phyloP scores from a whole-genome alignment of 37 sponge, comb jelly and placozoan species.

The Aplysina aerophoba region DNA sequence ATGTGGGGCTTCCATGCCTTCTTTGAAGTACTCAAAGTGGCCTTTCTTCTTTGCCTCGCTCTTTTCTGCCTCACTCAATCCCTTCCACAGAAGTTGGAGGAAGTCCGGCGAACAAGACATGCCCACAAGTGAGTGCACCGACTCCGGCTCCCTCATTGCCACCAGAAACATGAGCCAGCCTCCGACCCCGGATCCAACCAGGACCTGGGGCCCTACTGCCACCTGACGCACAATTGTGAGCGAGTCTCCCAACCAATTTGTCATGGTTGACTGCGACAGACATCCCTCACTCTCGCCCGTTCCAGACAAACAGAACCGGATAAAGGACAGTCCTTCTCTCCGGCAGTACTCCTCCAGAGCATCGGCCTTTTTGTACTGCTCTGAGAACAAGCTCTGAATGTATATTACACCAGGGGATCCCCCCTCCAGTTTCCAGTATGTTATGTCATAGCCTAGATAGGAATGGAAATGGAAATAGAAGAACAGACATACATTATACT shows the following conservation, averaged over 20 bases:
- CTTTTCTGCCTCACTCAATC: slow-evolving; percentile 44
- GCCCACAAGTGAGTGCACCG: slow-evolving; percentile 67
- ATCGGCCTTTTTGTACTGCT: slow-evolving; percentile 56
- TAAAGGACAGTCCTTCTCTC: slow-evolving; percentile 29
- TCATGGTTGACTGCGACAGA: slow-evolving; percentile 51
- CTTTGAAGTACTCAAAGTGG: slow-evolving; percentile 18
- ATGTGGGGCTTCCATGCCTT: slow-evolving; percentile 40
- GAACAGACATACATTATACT: no score
- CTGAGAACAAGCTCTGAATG: slow-evolving; percentile 57
- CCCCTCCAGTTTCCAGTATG: slow-evolving; percentile 53
- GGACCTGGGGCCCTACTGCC: slow-evolving; percentile 56
- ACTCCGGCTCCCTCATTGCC: slow-evolving; percentile 71
- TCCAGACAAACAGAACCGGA: slow-evolving; percentile 67
- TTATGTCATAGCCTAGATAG: slow-evolving; percentile 1
- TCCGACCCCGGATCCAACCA: slow-evolving; percentile 73
- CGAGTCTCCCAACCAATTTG: slow-evolving; percentile 75
- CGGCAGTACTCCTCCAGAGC: slow-evolving; percentile 57
- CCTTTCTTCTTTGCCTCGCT: slow-evolving; percentile 51
- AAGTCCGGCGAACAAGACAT: slow-evolving; percentile 64
- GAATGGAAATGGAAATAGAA: no score
- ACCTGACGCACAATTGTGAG: slow-evolving; percentile 40
- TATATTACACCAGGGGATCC: slow-evolving; percentile 70
- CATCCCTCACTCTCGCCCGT: slow-evolving; percentile 55
- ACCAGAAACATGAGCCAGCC: slow-evolving; percentile 83
- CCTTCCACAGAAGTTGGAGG: slow-evolving; percentile 53